Evolutionary conservation across 2,888 invertebrate species (phyloP).

Genomic region (Harpalus rufipes): DNA sequence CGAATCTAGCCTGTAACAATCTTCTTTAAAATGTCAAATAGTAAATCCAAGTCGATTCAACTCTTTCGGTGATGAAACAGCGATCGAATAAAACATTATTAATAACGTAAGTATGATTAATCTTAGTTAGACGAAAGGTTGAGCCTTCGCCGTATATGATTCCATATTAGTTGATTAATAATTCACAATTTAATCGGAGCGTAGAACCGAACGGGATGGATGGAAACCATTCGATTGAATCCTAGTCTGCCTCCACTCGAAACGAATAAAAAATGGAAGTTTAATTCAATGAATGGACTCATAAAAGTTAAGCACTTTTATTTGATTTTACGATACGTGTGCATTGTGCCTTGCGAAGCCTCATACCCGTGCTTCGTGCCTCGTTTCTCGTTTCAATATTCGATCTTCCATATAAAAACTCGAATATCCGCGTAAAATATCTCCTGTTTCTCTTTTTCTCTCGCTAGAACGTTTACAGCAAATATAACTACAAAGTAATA

Average conservation of each 20-base stretch:
- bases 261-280: conserved; percentile 64
- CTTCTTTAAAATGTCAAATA: conserved; percentile 32
- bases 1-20: too few relatives aligned
- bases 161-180: conserved; percentile 64
- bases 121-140: conserved; percentile 51
- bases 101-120: conserved; percentile 56
- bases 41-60: conserved; percentile 29
- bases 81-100: conserved; percentile 55
- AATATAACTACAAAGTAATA: conserved; percentile 36
- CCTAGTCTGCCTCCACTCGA: conserved; percentile 16
- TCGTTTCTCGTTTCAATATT: conserved; percentile 11
- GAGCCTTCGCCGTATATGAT: conserved; percentile 36
- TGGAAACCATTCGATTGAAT: conserved; percentile 61
- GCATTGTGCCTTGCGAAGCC: conserved; percentile 47
- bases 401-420: conserved; percentile 43
- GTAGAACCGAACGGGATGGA: conserved; percentile 20
- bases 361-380: neutral
- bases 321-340: conserved; percentile 63
- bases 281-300: conserved; percentile 66
- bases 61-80: conserved; percentile 27
- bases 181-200: conserved; percentile 64
- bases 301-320: conserved; percentile 67
- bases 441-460: neutral
- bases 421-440: conserved; percentile 50
- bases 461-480: neutral